Conservation (phyloP, 2,113 vertebrate species). For the Henicopernis longicauda region DNA sequence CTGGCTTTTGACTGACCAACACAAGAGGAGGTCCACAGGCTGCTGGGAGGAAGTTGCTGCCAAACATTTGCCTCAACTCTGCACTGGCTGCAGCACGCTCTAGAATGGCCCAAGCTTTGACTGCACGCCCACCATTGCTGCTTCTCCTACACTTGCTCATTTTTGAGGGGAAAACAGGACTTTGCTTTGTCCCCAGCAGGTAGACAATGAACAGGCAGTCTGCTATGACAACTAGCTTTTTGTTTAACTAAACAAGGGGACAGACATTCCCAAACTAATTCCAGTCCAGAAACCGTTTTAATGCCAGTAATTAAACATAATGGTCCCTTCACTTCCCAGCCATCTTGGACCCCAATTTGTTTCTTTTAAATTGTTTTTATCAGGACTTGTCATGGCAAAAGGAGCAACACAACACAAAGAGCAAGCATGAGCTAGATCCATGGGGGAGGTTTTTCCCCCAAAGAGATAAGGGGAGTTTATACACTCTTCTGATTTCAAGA, state of each 20-base stretch:
- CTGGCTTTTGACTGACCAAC: neutral
- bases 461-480: neutral
- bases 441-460: neutral
- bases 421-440: neutral
- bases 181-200: neutral
- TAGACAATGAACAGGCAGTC: neutral
- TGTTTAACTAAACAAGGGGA: neutral
- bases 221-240: neutral
- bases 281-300: neutral
- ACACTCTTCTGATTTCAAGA: neutral
- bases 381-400: neutral
- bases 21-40: neutral
- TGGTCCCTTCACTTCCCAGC: neutral
- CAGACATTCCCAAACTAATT: neutral
- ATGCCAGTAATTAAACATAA: neutral
- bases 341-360: neutral
- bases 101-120: neutral
- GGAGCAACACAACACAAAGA: neutral
- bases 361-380: neutral
- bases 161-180: neutral
- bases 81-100: neutral
- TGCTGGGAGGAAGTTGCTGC: neutral
- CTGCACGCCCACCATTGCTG: neutral
- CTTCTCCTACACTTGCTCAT: neutral
- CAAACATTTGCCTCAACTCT: neutral